Percentiles rank a stretch among this genome's conserved stretches.
These are phyloP conservation scores for Meandrusa payeni DNA, from an alignment of 2,888 invertebrate species.

Conservation along the genomic window DNA sequence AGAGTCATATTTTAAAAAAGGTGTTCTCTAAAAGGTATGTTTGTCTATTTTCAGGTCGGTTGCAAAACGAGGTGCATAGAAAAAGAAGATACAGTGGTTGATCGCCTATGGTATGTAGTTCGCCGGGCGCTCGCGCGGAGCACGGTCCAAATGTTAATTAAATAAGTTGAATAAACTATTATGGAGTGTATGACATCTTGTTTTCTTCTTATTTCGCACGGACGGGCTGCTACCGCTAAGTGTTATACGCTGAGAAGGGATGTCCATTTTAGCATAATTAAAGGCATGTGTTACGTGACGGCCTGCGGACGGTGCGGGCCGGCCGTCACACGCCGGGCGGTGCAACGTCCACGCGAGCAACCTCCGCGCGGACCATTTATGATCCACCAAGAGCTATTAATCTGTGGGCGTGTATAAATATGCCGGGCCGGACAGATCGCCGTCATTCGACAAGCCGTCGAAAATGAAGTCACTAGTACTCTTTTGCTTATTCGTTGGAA, in stretches of 20 bases:
- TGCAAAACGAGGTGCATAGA: slow-evolving; percentile 8
- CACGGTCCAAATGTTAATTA: too few relatives aligned
- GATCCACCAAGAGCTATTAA: slow-evolving; percentile 19
- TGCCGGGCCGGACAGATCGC: not conserved
- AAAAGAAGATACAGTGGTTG: not conserved
- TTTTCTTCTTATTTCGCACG: too few relatives aligned
- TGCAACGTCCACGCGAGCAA: slow-evolving; percentile 1
- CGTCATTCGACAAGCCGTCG: slow-evolving; percentile 24
- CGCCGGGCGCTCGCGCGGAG: too few relatives aligned
- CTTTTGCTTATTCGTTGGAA: slow-evolving; percentile 46
- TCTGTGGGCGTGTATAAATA: slow-evolving; percentile 6
- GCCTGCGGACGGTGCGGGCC: too few relatives aligned
- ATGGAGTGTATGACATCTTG: too few relatives aligned
- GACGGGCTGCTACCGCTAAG: too few relatives aligned
- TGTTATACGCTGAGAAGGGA: too few relatives aligned
- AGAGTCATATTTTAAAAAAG: too few relatives aligned
- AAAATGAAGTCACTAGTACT: slow-evolving; percentile 61
- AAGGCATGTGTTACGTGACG: not conserved
- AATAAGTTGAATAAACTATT: too few relatives aligned
- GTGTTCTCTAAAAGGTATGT: too few relatives aligned
- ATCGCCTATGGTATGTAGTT: not conserved
- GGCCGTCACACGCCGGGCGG: too few relatives aligned
- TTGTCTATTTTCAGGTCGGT: slow-evolving; percentile 3
- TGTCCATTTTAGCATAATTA: too few relatives aligned
- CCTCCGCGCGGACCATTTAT: slow-evolving; percentile 17